Conservation (phyloP, 2,113 vertebrate genomes). For the Mystacornis crossleyi region DNA sequence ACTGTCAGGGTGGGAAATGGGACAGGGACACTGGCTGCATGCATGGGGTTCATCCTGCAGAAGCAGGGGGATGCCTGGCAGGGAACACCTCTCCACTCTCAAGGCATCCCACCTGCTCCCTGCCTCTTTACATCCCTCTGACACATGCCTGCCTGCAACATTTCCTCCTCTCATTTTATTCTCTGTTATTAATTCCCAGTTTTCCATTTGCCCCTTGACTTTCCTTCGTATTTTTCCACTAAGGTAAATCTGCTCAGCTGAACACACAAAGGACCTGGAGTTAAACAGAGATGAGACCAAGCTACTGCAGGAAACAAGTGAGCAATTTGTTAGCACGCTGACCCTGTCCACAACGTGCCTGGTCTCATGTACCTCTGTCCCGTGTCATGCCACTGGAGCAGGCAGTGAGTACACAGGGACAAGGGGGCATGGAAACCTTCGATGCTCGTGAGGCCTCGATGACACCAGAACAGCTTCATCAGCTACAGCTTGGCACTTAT, state of each 20-base stretch:
- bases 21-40: not conserved
- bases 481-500: not conserved
- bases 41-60: not conserved
- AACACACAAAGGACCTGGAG: not conserved
- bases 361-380: not conserved
- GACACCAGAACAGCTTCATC: not conserved
- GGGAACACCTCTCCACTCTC: not conserved
- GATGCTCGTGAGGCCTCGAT: accelerated
- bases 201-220: not conserved
- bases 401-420: not conserved
- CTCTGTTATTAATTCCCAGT: not conserved
- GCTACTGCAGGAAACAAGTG: not conserved
- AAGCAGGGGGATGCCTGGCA: not conserved
- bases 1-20: not conserved
- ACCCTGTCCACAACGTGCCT: not conserved
- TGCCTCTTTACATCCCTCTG: not conserved
- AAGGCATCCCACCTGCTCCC: not conserved
- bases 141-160: not conserved
- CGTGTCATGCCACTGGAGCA: not conserved
- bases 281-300: not conserved
- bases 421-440: not conserved
- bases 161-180: not conserved
- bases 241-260: not conserved
- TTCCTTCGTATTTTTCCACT: not conserved
- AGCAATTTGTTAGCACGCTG: not conserved